phyloP scores from a whole-genome alignment of 2,888 invertebrate genomes.

The Thera obeliscata region DNA sequence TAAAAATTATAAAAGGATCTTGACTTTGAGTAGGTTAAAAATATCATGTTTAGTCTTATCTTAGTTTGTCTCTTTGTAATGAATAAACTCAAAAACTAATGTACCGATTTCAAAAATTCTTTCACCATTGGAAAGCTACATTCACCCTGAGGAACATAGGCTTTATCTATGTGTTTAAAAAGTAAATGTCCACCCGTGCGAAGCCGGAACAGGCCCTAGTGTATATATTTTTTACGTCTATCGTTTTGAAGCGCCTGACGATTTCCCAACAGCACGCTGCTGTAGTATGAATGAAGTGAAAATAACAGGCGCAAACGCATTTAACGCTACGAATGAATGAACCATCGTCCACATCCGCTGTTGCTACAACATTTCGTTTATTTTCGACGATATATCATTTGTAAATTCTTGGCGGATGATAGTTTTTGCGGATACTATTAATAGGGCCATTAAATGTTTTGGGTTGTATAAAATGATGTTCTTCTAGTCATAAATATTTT shows the following conservation, averaged over 20 bases:
- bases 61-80: too few species aligned
- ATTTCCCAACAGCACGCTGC: constrained; percentile 27
- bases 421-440: constrained; percentile 18
- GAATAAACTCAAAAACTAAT: too few species aligned
- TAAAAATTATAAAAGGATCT: too few species aligned
- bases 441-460: constrained; percentile 11
- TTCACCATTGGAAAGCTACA: too few species aligned
- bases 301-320: constrained; percentile 23
- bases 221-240: neutral
- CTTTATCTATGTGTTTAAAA: too few species aligned
- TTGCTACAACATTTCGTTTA: constrained; percentile 29
- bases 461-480: neutral
- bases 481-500: neutral
- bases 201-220: too few species aligned
- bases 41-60: too few species aligned
- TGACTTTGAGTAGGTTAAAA: too few species aligned
- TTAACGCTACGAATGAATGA: constrained; percentile 19
- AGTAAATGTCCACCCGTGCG: too few species aligned
- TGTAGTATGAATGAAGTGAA: constrained; percentile 14
- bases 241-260: constrained; percentile 21
- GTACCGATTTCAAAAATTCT: too few species aligned
- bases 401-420: constrained; percentile 18
- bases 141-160: too few species aligned
- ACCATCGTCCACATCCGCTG: constrained; percentile 20
- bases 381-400: constrained; percentile 26